Evolutionary conservation across 2,888 invertebrate species (phyloP).

Genomic region (Lumbricus terrestris): DNA sequence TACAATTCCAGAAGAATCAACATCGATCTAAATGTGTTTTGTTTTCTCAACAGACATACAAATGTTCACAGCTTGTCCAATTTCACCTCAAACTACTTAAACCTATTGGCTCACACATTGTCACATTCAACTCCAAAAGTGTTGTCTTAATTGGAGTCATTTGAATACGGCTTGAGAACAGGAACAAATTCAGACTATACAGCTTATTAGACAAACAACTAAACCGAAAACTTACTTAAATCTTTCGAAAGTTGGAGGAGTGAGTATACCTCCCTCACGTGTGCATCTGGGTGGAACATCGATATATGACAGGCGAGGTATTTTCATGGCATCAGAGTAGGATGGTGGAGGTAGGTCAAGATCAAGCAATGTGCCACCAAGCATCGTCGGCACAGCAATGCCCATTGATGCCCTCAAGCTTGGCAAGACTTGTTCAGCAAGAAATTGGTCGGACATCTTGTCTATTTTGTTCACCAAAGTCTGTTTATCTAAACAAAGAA

Average conservation of each 20-base stretch:
- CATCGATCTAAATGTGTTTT: neutral
- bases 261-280: neutral
- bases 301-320: conserved; percentile 13
- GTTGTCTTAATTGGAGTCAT: neutral
- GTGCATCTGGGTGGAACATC: conserved; percentile 5
- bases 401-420: neutral
- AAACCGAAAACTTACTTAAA: conserved; percentile 7
- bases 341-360: neutral
- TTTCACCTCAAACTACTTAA: neutral
- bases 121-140: neutral
- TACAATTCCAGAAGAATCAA: neutral
- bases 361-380: neutral
- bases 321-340: neutral
- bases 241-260: neutral
- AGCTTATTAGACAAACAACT: neutral
- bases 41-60: neutral
- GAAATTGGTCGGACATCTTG: neutral
- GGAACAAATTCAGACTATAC: neutral
- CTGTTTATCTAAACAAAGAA: neutral
- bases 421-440: neutral
- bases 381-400: neutral
- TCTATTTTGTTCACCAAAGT: neutral
- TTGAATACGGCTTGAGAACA: neutral
- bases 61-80: neutral
- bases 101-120: neutral